phyloP scores from a whole-genome alignment of 2,888 invertebrate species.

The Perdita meconis region DNA sequence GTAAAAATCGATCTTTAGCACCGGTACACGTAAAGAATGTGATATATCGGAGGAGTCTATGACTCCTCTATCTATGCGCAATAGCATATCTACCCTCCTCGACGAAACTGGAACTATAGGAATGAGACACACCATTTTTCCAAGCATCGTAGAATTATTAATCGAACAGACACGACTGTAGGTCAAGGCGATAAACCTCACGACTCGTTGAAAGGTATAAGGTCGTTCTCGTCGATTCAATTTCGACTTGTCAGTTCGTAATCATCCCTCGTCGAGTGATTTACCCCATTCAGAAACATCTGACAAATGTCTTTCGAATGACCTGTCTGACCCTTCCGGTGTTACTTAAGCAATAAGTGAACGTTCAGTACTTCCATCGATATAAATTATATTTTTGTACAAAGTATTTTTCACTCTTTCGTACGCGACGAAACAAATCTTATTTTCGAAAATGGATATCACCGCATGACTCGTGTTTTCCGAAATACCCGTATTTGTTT shows the following conservation, averaged over 20 bases:
- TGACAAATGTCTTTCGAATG: not conserved
- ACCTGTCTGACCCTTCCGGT: not conserved
- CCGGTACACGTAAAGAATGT: slow-evolving; percentile 48
- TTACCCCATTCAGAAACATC: slow-evolving; percentile 2
- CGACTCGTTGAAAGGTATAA: slow-evolving; percentile 50
- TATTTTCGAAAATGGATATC: too few species aligned
- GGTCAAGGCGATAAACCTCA: slow-evolving; percentile 59
- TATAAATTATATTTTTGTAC: not conserved
- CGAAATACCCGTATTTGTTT: too few species aligned
- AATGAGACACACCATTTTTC: slow-evolving; percentile 22
- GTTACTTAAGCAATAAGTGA: not conserved
- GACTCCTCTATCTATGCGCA: slow-evolving; percentile 24
- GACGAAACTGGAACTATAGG: not conserved
- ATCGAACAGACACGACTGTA: slow-evolving; percentile 18
- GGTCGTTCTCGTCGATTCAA: slow-evolving; percentile 43
- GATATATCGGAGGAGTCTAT: slow-evolving; percentile 34
- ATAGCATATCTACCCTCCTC: slow-evolving; percentile 17
- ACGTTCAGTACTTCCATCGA: not conserved
- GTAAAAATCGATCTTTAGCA: slow-evolving; percentile 74
- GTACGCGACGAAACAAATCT: too few species aligned
- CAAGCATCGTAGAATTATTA: slow-evolving; percentile 47
- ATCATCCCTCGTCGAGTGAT: slow-evolving; percentile 49
- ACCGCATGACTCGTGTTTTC: too few species aligned
- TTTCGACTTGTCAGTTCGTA: slow-evolving; percentile 50
- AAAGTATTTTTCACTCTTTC: not conserved